Evolutionary conservation across 2,797 vertebrate genomes (phyloP).

Genomic region (Sylvilagus floridanus): DNA sequence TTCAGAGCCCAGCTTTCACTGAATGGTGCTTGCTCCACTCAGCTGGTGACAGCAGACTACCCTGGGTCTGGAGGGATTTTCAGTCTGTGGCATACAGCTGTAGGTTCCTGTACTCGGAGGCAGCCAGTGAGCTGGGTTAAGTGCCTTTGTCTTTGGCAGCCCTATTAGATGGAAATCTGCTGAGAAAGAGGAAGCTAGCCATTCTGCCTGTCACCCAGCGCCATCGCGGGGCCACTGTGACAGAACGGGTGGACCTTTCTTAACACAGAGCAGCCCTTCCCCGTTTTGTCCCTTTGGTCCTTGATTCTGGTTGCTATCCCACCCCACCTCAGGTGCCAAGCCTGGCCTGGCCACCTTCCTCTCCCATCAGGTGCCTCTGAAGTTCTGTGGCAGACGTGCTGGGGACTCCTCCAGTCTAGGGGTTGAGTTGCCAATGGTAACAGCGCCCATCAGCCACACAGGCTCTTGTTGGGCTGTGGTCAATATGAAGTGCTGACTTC

Average conservation of each 20-base stretch:
- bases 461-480: not conserved
- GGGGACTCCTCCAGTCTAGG: not conserved
- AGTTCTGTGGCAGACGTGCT: not conserved
- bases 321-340: not conserved
- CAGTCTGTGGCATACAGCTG: not conserved
- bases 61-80: not conserved
- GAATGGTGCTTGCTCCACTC: not conserved
- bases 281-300: not conserved
- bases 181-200: not conserved
- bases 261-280: not conserved
- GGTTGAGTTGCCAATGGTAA: not conserved
- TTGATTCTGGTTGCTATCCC: not conserved
- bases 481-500: not conserved
- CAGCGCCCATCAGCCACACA: not conserved
- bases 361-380: not conserved
- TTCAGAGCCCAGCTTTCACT: not conserved
- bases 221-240: rapidly evolving
- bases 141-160: not conserved
- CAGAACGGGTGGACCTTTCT: not conserved
- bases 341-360: not conserved
- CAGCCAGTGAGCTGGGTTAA: not conserved
- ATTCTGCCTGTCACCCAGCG: not conserved
- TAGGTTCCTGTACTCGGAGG: not conserved
- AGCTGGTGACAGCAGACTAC: not conserved
- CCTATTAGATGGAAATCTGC: not conserved